Evolutionary conservation across 2,113 vertebrate species (phyloP).

Genomic region (Tetrax tetrax): DNA sequence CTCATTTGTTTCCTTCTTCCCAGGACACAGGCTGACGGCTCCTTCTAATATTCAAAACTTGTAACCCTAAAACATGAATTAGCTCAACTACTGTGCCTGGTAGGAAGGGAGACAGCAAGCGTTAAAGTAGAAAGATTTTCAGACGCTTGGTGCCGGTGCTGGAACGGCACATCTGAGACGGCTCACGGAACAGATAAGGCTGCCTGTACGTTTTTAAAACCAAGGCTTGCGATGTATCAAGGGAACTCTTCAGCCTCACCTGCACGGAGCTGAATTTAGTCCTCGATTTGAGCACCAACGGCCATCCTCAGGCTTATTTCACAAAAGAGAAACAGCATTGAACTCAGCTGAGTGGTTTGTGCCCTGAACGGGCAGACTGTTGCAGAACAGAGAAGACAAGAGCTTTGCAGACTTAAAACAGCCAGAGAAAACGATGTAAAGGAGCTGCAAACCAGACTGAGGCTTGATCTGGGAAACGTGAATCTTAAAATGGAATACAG

Average conservation of each 20-base stretch:
- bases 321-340: not conserved
- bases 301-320: not conserved
- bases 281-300: not conserved
- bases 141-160: not conserved
- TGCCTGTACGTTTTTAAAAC: not conserved
- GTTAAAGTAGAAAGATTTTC: not conserved
- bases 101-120: not conserved
- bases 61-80: not conserved
- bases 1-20: not conserved
- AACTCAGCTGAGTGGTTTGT: not conserved
- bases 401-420: not conserved
- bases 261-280: not conserved
- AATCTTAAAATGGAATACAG: not conserved
- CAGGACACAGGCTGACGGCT: not conserved
- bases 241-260: not conserved
- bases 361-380: not conserved
- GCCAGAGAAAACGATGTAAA: not conserved
- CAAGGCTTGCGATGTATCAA: not conserved
- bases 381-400: not conserved
- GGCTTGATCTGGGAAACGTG: not conserved
- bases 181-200: not conserved
- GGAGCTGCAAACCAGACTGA: not conserved
- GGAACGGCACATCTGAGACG: not conserved
- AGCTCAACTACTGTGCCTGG: not conserved
- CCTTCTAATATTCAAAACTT: not conserved